A percentile compares a stretch with the other conserved stretches of the same genome.
phyloP scores from a whole-genome alignment of 2,888 invertebrate species.

The Meliscaeva auricollis region DNA sequence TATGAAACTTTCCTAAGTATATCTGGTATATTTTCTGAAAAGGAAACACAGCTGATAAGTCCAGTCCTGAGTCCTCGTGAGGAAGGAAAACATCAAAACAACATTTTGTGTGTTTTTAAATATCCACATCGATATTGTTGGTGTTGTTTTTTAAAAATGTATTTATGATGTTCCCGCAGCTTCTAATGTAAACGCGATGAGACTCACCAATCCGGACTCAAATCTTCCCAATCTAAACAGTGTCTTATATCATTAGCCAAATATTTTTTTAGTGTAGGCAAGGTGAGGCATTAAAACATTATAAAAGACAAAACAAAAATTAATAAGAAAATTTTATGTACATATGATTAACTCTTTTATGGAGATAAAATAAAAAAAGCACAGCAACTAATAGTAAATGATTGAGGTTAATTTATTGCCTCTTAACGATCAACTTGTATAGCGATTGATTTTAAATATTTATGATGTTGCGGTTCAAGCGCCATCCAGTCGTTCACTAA shows the following conservation, averaged over 20 bases:
- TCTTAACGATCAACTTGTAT: slow-evolving; percentile 56
- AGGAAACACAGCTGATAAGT: no score
- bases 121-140: no score
- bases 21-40: no score
- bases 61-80: no score
- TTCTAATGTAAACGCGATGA: no score
- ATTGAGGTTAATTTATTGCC: slow-evolving; percentile 54
- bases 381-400: slow-evolving; percentile 27
- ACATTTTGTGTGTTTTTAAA: no score
- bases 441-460: slow-evolving; percentile 63
- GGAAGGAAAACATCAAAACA: no score
- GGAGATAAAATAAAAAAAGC: slow-evolving; percentile 39
- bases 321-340: slow-evolving; percentile 22
- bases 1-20: no score
- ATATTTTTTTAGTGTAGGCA: not conserved
- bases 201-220: not conserved
- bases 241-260: not conserved
- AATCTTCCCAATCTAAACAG: not conserved
- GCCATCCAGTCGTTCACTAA: slow-evolving; percentile 40
- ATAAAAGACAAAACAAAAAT: slow-evolving; percentile 16
- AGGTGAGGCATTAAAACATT: not conserved
- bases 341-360: slow-evolving; percentile 46
- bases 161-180: no score
- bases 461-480: slow-evolving; percentile 55
- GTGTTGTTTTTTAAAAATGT: no score